These are phyloP conservation scores for Agrotis segetum DNA, from an alignment of 2,888 invertebrate species.

Conservation along the genomic window DNA sequence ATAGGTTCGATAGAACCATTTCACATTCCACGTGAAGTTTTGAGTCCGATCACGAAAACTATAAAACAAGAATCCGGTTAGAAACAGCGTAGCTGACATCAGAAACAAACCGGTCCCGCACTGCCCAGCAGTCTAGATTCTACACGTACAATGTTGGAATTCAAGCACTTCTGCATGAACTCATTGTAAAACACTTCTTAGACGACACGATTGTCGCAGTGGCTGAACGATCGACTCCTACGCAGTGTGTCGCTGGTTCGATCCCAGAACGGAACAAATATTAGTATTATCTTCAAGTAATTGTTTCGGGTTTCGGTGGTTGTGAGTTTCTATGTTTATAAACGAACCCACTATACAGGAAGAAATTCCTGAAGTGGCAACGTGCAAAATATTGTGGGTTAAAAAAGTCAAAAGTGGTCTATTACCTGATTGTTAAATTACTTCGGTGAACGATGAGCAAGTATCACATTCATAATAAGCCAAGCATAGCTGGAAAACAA, in stretches of 20 bases:
- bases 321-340: too few relatives aligned
- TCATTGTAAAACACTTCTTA: neutral
- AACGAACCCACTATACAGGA: too few relatives aligned
- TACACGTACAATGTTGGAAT: neutral
- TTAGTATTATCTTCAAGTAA: too few relatives aligned
- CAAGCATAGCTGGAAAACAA: neutral
- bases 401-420: neutral
- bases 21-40: neutral
- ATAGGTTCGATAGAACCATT: neutral
- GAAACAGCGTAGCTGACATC: slow-evolving; percentile 5
- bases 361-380: too few relatives aligned
- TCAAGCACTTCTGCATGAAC: slow-evolving; percentile 10
- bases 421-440: neutral
- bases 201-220: too few relatives aligned
- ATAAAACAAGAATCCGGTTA: slow-evolving; percentile 3
- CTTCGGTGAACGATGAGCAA: neutral
- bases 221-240: too few relatives aligned
- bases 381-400: too few relatives aligned
- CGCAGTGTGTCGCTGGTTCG: too few relatives aligned
- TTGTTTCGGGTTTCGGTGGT: too few relatives aligned
- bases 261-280: too few relatives aligned
- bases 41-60: neutral
- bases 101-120: slow-evolving; percentile 11
- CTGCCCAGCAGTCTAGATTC: neutral
- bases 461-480: neutral